Evolutionary conservation across 2,888 invertebrate species (phyloP).

Genomic region (Cerastis rubricosa): DNA sequence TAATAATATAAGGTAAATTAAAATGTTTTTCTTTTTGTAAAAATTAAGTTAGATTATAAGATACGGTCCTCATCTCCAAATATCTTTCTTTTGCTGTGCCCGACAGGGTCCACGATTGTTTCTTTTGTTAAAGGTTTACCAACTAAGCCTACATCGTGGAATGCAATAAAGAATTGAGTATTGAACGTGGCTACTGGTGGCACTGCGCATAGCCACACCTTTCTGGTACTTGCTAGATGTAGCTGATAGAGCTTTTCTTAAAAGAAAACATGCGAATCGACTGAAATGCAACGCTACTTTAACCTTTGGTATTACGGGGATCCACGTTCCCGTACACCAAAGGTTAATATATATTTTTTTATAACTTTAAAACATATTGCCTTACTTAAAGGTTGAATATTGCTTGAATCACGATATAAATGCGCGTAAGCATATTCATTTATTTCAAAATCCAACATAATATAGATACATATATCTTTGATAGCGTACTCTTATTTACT

Average conservation of each 20-base stretch:
- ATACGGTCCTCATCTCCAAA: too few relatives aligned
- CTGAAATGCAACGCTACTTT: background rate
- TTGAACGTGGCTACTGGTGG: too few relatives aligned
- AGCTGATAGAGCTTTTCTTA: background rate
- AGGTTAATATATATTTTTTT: background rate
- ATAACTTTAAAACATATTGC: background rate
- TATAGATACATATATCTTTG: constrained; percentile 10
- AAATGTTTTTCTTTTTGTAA: too few relatives aligned
- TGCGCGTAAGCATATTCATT: background rate
- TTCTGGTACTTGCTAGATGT: background rate
- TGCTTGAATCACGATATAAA: constrained; percentile 8
- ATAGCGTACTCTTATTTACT: constrained; percentile 5
- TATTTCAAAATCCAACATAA: background rate
- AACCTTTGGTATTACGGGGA: background rate
- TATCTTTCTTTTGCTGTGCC: too few relatives aligned
- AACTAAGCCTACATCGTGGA: too few relatives aligned
- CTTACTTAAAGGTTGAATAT: constrained; percentile 18
- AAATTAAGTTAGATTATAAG: too few relatives aligned
- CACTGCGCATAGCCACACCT: background rate
- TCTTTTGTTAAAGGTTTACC: too few relatives aligned
- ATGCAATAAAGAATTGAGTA: too few relatives aligned
- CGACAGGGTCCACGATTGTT: too few relatives aligned
- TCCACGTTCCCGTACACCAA: background rate
- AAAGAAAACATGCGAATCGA: background rate
- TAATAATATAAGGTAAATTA: too few relatives aligned